Evolutionary conservation across 2,797 vertebrate species (phyloP).

Genomic region (Iguana delicatissima): DNA sequence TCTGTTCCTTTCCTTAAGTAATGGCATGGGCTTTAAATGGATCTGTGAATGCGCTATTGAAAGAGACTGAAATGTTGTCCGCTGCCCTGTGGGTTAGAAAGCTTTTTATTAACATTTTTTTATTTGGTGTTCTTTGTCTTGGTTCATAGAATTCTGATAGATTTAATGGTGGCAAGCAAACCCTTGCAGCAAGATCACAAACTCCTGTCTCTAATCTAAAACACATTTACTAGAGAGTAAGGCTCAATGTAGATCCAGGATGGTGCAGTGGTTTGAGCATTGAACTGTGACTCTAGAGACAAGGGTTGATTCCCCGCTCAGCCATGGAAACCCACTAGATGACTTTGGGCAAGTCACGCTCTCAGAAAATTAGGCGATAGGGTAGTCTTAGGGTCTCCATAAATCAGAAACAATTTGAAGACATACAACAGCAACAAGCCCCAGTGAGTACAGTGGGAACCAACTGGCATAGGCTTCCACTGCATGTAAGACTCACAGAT

Average conservation of each 20-base stretch:
- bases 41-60: slow-evolving; percentile 61
- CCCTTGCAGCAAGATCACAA: background rate
- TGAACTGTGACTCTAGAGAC: no score
- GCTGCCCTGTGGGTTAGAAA: slow-evolving; percentile 28
- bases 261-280: no score
- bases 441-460: background rate
- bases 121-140: background rate
- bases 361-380: no score
- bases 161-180: background rate
- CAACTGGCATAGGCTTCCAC: background rate
- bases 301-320: no score
- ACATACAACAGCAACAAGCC: no score
- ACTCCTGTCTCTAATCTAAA: background rate
- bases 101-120: background rate
- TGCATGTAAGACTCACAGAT: background rate
- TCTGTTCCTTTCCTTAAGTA: slow-evolving; percentile 70
- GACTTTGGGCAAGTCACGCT: no score
- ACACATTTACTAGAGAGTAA: background rate
- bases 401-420: no score
- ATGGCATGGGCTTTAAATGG: slow-evolving; percentile 59
- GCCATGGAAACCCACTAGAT: no score
- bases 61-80: slow-evolving; percentile 53
- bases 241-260: no score
- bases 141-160: background rate
- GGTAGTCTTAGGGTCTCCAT: no score